Evolutionary conservation across 2,113 vertebrate species (phyloP).

Genomic region (Cichladusa arquata): DNA sequence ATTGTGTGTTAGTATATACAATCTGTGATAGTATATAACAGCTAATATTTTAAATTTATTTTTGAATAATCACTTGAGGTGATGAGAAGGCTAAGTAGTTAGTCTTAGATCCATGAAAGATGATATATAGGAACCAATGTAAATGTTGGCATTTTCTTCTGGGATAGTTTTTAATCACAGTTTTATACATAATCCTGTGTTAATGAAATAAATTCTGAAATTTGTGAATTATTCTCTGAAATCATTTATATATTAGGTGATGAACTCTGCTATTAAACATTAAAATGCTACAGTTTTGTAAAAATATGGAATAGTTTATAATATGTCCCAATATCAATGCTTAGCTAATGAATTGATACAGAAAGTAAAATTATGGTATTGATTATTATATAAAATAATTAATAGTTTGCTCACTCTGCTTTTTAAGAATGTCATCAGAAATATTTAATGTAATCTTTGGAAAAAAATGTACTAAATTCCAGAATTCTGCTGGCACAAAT

Average conservation of each 20-base stretch:
- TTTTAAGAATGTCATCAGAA: background rate
- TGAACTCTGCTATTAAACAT: background rate
- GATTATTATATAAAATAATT: background rate
- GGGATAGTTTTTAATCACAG: background rate
- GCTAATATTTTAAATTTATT: background rate
- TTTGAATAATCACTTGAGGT: background rate
- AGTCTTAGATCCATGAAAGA: background rate
- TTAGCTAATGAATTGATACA: background rate
- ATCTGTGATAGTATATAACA: background rate
- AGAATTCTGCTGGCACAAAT: background rate
- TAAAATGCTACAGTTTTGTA: background rate
- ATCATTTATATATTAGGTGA: background rate
- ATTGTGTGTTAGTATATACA: background rate
- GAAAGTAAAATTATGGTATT: background rate
- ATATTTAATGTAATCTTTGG: background rate
- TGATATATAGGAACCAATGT: background rate
- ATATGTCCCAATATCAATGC: background rate
- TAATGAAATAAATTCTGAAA: background rate
- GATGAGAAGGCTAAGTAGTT: background rate
- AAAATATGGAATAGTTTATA: background rate
- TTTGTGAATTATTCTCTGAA: background rate
- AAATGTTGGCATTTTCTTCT: background rate
- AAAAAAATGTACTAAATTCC: background rate
- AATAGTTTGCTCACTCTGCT: background rate
- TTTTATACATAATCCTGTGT: background rate